Evolutionary conservation across 2,797 vertebrate species (phyloP), one percentile per base, ranked within the genome.

Genomic region (Gymnopithys bicolor): DNA sequence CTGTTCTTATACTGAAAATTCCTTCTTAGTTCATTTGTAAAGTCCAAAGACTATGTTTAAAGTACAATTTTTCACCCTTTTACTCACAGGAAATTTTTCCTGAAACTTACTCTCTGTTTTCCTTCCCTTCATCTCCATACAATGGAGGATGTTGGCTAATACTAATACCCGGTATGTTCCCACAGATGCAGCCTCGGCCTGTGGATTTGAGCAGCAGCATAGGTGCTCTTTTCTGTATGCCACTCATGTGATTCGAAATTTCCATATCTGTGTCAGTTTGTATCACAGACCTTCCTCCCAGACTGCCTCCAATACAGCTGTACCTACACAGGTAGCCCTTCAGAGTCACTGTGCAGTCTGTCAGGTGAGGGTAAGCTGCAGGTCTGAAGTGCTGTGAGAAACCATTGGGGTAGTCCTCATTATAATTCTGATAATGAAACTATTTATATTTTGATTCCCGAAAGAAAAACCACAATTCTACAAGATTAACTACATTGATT

Each of bases 321-420:
- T 24, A 25, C 32, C 11, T 1, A 3, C 9, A 13, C 18, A 48
- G 51, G 51, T 19, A 53, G 7, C 32, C 49, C 46, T 67, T 70
- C 33, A 1, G 33, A 39, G 51, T 24, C 60, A 10, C 14, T 2
- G 51, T 1, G 0, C 7, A 2, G 7, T 14, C 63, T 67, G 24
- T 41, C 62, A 19, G 35, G 18, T 37, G 35, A 73, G 39, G 64
- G 13, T 45, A 19, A 39, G 30, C 3, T 63, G 46, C 48, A 43
- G 27, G 21, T 43, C 22, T 45, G 32, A 58, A 33, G 16, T 69
- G 43, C 46, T 87, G 15, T 33, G 55, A 69, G 51, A 82, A 66
- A 32, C 46, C 59, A 52, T 81, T 19, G 43, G 32, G 63, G 10
- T 19, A 52, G n/a, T 52, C 45, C 11, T 58, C 56, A 16, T 35